These are phyloP conservation scores for Austrofundulus limnaeus DNA, from an alignment of 2,113 vertebrate genomes.

Conservation along the genomic window DNA sequence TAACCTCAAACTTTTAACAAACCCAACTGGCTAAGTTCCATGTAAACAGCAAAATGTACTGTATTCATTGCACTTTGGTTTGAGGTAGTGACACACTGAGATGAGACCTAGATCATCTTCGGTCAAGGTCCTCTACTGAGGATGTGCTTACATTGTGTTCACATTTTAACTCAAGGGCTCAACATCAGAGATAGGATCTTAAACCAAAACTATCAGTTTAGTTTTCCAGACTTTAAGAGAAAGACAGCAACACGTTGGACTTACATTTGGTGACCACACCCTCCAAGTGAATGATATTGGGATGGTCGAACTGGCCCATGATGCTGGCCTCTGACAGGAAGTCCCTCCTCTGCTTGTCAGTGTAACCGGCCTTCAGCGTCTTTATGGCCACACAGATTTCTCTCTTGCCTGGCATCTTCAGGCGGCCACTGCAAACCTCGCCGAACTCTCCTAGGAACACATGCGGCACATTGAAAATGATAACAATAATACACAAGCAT, in stretches of 20 bases:
- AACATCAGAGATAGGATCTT: too few relatives aligned
- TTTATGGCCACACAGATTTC: constrained; percentile 99
- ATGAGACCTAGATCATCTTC: too few relatives aligned
- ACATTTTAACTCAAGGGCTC: too few relatives aligned
- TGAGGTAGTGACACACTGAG: too few relatives aligned
- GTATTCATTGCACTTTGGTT: too few relatives aligned
- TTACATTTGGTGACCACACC: constrained; percentile 98
- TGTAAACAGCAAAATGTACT: too few relatives aligned
- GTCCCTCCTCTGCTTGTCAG: constrained; percentile 95
- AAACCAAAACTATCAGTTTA: too few relatives aligned
- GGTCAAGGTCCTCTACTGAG: too few relatives aligned
- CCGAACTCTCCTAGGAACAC: constrained; percentile 88
- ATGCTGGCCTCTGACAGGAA: constrained; percentile 98
- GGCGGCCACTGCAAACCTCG: constrained; percentile 95
- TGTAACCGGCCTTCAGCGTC: constrained; percentile 97
- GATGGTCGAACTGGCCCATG: constrained; percentile 99
- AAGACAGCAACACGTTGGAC: constrained; percentile 47
- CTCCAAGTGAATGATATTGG: constrained; percentile 97
- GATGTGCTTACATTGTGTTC: too few relatives aligned
- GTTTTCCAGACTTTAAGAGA: neutral
- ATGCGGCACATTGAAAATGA: constrained; percentile 14
- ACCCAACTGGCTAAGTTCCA: too few relatives aligned
- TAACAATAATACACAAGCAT: constrained; percentile 6
- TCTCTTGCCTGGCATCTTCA: constrained; percentile 95
- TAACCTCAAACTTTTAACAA: too few relatives aligned